Base-by-base conservation (phyloP, 2,113 vertebrate genomes). In the Neodontobutis hainanensis region DNA sequence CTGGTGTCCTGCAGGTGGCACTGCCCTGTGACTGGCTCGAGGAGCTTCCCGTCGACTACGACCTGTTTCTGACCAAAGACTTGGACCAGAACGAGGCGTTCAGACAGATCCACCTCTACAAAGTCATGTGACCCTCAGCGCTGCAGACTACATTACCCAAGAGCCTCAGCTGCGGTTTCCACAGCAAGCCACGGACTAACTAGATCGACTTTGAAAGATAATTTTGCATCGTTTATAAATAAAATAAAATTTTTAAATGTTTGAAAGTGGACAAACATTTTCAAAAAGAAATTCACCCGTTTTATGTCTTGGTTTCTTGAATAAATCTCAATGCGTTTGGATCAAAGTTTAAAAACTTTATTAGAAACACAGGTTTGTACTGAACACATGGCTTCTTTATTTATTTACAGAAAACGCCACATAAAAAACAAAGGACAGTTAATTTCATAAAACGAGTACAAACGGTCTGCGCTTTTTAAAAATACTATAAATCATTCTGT, bases 401-500 rank as follows among this genome's bases (percentile, higher is more conserved):
- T 53, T 80, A 78, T 85, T 82, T 82, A 88, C 83, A 85, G 68
- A 92, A 94, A 91, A 91, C 19, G 67, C 51, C 91, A 95, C 95
- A 93, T 94, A 92, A 91, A 93, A 92, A 94, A 92, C 63, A 58
- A 27, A 60, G 51, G 47, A 58, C 62, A 78, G 59, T 66, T 80
- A 40, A 71, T 88, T 53, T 53, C 27, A 92, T 94, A 94, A 93
- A 94, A 96, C 85, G 65, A 47, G 75, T 85, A 88, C 95, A 98
- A 97, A 97, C 91, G 93, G 93, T 93, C 89, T 93, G 64, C 91
- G 19, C 51, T 53, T 94, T 94, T 94, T 95, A 94, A 95, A 96
- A 98, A 95, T 96, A 90, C 95, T 97, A 93, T 84, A 93, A 97
- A 95, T 95, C 91, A 94, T 93, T 92, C 89, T 91, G 95, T 95